phyloP scores from a whole-genome alignment of 2,888 invertebrate species.

The Elegia similella region DNA sequence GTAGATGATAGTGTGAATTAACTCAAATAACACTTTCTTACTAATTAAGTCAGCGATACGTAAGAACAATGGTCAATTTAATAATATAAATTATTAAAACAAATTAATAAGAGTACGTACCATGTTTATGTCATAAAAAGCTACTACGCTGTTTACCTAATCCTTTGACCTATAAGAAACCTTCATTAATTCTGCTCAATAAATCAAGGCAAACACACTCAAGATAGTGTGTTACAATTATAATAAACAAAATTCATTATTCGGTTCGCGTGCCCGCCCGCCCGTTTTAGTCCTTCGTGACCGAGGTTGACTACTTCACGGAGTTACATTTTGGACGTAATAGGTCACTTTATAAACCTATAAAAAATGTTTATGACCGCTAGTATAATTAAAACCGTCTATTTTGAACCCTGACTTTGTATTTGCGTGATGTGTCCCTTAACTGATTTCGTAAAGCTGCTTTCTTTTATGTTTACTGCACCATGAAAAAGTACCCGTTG shows the following conservation, averaged over 20 bases:
- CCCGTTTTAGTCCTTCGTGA: constrained; percentile 9
- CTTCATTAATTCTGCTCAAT: no score
- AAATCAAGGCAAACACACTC: neutral
- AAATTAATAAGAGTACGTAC: no score
- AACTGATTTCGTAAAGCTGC: neutral
- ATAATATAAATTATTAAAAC: no score
- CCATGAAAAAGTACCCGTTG: neutral
- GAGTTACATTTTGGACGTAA: constrained; percentile 1
- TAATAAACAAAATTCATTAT: constrained; percentile 9
- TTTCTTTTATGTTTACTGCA: neutral
- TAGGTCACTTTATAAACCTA: constrained; percentile 16
- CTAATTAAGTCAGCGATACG: no score
- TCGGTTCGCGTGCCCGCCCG: constrained; percentile 8
- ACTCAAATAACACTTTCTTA: no score
- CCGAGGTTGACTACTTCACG: constrained; percentile 6
- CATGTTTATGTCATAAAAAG: no score
- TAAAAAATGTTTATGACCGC: constrained; percentile 12
- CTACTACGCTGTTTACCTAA: no score
- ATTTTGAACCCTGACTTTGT: neutral
- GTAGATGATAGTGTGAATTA: no score
- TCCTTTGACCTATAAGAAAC: no score
- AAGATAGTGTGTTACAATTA: neutral
- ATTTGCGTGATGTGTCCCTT: neutral
- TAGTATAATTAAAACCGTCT: neutral
- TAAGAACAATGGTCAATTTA: no score